These are phyloP conservation scores for Semotilus atromaculatus DNA, from an alignment of 2,797 vertebrate genomes.

Conservation along the genomic window DNA sequence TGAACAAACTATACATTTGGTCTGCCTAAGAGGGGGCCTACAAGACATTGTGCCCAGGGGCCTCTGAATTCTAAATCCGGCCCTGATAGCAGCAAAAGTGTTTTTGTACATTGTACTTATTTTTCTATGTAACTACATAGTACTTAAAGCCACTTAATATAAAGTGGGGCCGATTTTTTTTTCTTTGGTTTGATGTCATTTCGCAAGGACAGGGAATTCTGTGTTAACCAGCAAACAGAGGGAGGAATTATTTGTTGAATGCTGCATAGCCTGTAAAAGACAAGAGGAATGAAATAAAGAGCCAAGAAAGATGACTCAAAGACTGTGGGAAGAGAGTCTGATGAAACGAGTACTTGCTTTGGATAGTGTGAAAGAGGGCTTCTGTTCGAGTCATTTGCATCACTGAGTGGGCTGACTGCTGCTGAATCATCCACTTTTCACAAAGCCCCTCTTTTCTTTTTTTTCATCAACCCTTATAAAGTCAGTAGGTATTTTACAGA, in stretches of 20 bases:
- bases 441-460: conserved; percentile 10
- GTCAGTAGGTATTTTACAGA: conserved; percentile 8
- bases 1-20: too few species aligned
- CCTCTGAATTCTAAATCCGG: too few species aligned
- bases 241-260: conserved; percentile 7
- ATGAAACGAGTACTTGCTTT: conserved; percentile 36
- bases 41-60: too few species aligned
- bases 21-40: too few species aligned
- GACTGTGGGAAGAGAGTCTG: conserved; percentile 44
- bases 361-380: conserved; percentile 48
- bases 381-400: conserved; percentile 51
- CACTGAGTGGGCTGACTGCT: conserved; percentile 42
- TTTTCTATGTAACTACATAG: too few species aligned
- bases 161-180: too few species aligned
- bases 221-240: neutral
- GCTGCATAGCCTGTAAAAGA: conserved; percentile 15
- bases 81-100: too few species aligned
- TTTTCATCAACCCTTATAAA: conserved; percentile 12
- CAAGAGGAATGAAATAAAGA: conserved; percentile 32
- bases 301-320: conserved; percentile 51
- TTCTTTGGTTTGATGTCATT: neutral
- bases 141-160: too few species aligned
- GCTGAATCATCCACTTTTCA: conserved; percentile 51
- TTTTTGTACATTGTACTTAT: too few species aligned
- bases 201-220: neutral